Percentiles rank a stretch among this genome's conserved stretches.
These are phyloP conservation scores for Todiramphus saurophagus DNA, from an alignment of 2,113 vertebrate genomes.

Conservation along the genomic window DNA sequence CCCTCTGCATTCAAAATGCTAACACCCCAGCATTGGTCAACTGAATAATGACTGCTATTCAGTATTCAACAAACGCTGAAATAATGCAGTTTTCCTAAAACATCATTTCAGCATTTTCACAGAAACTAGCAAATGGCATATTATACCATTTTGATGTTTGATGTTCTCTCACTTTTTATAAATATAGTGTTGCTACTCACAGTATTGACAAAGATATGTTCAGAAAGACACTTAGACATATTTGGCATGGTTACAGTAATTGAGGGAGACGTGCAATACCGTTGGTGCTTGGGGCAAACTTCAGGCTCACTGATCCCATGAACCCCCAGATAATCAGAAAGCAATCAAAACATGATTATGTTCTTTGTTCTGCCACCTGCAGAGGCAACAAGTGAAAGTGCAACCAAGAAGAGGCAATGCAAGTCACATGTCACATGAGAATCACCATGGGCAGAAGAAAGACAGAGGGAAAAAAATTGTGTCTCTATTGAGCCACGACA, in stretches of 20 bases:
- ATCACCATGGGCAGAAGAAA: neutral
- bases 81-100: neutral
- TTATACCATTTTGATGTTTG: neutral
- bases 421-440: neutral
- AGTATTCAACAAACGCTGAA: neutral
- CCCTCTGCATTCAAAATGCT: neutral
- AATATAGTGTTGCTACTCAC: neutral
- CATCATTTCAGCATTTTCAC: neutral
- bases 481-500: neutral
- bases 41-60: neutral
- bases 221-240: neutral
- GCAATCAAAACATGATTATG: accelerated
- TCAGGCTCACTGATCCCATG: neutral
- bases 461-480: neutral
- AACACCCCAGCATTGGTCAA: neutral
- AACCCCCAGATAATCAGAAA: neutral
- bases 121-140: neutral
- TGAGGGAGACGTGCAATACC: neutral
- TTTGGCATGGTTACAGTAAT: neutral
- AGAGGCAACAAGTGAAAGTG: neutral
- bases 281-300: neutral
- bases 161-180: neutral
- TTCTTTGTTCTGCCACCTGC: neutral
- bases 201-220: neutral
- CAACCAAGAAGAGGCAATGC: neutral